phyloP scores from a whole-genome alignment of 2,113 vertebrate genomes.

The Microtus ochrogaster region DNA sequence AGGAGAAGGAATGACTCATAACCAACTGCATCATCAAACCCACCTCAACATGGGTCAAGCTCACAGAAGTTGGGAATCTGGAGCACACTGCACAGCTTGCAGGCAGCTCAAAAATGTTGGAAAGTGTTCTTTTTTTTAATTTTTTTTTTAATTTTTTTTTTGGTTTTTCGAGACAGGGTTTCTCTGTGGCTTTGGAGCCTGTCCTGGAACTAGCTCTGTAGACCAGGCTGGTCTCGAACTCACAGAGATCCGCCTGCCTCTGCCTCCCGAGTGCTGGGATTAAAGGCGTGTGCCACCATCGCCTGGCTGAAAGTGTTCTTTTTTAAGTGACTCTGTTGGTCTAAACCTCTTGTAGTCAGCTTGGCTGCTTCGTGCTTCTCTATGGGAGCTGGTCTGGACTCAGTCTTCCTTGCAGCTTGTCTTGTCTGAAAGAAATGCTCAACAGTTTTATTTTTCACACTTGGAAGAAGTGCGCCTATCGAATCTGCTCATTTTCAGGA shows the following conservation, averaged over 20 bases:
- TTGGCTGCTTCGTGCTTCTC: background rate
- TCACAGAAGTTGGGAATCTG: background rate
- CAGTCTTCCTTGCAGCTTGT: background rate
- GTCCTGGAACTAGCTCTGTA: too few relatives aligned
- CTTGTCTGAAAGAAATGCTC: background rate
- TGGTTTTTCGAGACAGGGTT: too few relatives aligned
- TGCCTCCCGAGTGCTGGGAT: too few relatives aligned
- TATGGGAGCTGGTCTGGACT: background rate
- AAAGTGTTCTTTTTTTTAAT: background rate
- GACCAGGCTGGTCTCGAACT: too few relatives aligned
- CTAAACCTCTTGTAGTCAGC: background rate
- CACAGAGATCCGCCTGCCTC: too few relatives aligned
- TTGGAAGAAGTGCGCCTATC: fast-evolving
- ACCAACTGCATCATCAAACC: background rate
- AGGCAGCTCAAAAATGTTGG: background rate
- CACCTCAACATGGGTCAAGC: background rate
- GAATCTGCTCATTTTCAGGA: background rate
- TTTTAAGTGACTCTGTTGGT: background rate
- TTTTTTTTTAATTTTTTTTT: too few relatives aligned
- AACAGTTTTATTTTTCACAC: background rate
- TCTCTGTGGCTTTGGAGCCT: too few relatives aligned
- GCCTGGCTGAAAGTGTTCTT: background rate
- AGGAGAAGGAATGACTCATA: background rate
- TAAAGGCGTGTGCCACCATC: too few relatives aligned
- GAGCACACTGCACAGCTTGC: background rate